These are phyloP conservation scores for Rhegmatorhina hoffmannsi DNA, from an alignment of 2,113 vertebrate species.

Conservation along the genomic window DNA sequence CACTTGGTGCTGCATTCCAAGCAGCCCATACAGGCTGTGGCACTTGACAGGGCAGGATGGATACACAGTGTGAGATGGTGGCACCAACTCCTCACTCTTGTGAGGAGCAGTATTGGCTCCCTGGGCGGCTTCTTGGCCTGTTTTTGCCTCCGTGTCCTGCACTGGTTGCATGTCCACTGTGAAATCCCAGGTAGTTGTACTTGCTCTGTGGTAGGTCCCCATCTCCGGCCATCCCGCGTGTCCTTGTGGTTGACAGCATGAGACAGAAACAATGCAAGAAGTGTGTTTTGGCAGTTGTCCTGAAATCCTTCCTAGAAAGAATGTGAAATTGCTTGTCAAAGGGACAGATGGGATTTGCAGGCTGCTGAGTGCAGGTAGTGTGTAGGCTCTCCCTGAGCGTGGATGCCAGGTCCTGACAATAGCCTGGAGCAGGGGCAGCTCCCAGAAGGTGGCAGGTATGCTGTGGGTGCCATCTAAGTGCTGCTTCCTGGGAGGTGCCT, in stretches of 20 bases:
- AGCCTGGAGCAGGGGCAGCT: not conserved
- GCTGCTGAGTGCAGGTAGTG: not conserved
- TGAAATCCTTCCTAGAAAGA: constrained; percentile 48
- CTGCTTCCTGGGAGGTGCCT: not conserved
- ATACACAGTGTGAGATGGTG: accelerated
- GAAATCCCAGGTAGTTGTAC: not conserved
- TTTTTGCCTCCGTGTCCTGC: not conserved
- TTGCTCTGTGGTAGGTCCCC: not conserved
- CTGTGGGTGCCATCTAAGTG: accelerated
- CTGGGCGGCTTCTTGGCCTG: not conserved
- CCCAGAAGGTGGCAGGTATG: not conserved
- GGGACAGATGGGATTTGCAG: not conserved
- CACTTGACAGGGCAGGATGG: accelerated
- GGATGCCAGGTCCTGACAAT: accelerated
- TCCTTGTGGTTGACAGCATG: not conserved
- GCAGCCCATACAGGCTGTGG: not conserved
- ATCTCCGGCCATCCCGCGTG: not conserved
- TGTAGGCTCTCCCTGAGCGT: accelerated
- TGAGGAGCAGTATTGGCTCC: not conserved
- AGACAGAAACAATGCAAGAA: not conserved
- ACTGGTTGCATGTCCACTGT: not conserved
- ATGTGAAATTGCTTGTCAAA: not conserved
- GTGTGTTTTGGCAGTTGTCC: not conserved
- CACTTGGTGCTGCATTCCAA: not conserved
- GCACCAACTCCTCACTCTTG: accelerated